Conservation (phyloP, 2,888 invertebrate species). For the Zele albiditarsus region DNA sequence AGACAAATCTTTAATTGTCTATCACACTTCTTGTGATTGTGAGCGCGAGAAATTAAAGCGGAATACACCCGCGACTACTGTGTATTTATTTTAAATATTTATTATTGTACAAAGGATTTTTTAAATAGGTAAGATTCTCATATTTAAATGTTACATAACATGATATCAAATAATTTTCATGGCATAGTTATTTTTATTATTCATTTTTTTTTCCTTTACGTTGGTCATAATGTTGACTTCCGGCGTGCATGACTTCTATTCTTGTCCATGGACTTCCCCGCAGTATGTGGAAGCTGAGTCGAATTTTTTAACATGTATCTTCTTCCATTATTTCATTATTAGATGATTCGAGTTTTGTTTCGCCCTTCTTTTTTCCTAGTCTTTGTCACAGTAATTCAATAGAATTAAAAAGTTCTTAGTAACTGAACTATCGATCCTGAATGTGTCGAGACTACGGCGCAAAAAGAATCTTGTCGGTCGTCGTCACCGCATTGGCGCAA, state of each 20-base stretch:
- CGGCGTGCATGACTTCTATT: conserved; percentile 32
- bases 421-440: conserved; percentile 47
- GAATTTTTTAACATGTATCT: conserved; percentile 4
- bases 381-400: conserved; percentile 4
- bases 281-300: not conserved
- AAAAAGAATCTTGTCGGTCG: conserved; percentile 56
- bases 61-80: conserved; percentile 50
- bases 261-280: conserved; percentile 18
- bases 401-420: conserved; percentile 31
- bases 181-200: not conserved
- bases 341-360: not conserved
- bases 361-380: not conserved
- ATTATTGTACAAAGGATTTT: conserved; percentile 68
- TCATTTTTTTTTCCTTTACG: conserved; percentile 32
- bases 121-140: conserved; percentile 61
- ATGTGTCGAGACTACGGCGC: conserved; percentile 61
- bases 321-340: conserved; percentile 20
- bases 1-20: conserved; percentile 43
- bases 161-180: conserved; percentile 12
- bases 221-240: conserved; percentile 28
- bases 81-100: conserved; percentile 66
- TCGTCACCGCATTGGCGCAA: conserved; percentile 55
- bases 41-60: conserved; percentile 26
- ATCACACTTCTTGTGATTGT: conserved; percentile 32
- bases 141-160: not conserved